Percentiles rank a stretch among this genome's conserved stretches.
Evolutionary conservation across 2,113 vertebrate species (phyloP).

Genomic region (Glaucomys volans): DNA sequence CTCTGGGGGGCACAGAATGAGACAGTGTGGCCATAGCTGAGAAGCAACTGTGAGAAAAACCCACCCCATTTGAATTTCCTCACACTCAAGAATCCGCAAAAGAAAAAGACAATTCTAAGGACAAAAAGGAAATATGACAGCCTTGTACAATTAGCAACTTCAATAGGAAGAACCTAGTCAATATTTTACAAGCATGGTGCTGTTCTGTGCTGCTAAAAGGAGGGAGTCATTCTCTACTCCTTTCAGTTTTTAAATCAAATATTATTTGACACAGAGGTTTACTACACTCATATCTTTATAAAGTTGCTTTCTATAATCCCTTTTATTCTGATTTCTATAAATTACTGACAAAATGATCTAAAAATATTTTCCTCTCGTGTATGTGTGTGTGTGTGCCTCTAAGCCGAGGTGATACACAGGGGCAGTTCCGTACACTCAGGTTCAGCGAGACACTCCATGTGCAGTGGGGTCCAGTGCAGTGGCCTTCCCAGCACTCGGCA

Average conservation of each 20-base stretch:
- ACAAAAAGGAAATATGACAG: background rate
- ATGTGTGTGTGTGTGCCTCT: background rate
- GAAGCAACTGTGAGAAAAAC: background rate
- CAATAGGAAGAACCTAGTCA: background rate
- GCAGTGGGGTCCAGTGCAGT: background rate
- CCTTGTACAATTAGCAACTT: slow-evolving; percentile 1
- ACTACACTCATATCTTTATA: background rate
- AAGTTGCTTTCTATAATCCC: background rate
- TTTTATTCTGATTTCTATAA: slow-evolving; percentile 2
- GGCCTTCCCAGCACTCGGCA: background rate
- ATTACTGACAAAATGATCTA: background rate
- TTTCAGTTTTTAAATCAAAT: background rate
- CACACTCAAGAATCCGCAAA: background rate
- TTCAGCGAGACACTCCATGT: background rate
- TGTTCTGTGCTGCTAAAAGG: background rate
- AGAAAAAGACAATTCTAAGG: slow-evolving; percentile 33
- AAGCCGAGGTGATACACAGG: background rate
- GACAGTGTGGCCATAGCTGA: background rate
- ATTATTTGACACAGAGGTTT: background rate
- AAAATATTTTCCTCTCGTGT: background rate
- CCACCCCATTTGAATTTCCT: background rate
- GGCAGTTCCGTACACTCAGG: background rate
- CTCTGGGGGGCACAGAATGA: background rate
- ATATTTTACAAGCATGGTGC: background rate
- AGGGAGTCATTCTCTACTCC: background rate